Conservation (phyloP, 2,797 vertebrate genomes). For the Perdix hodgsoniae region DNA sequence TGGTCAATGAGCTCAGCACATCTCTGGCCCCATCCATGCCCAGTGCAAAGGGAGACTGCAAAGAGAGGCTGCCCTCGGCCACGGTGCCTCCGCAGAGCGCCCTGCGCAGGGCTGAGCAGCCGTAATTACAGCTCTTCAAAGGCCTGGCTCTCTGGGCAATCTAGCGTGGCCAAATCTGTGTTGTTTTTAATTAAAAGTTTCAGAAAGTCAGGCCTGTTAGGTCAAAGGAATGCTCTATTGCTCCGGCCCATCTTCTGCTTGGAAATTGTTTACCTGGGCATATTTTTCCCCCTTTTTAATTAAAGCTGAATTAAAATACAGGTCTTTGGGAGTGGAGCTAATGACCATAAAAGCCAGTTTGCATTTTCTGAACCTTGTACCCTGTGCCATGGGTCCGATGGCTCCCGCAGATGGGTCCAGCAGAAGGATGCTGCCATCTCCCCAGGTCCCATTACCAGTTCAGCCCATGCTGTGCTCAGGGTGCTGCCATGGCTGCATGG, state of each 20-base stretch:
- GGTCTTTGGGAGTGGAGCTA: neutral
- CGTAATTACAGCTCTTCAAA: constrained; percentile 55
- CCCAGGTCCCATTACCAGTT: neutral
- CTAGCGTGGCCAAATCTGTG: neutral
- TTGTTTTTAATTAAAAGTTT: constrained; percentile 62
- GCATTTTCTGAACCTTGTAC: neutral
- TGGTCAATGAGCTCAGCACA: neutral
- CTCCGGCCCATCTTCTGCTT: neutral
- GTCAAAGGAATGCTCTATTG: constrained; percentile 42
- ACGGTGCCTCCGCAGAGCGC: neutral
- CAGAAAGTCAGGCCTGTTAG: constrained; percentile 2
- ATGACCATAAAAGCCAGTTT: neutral
- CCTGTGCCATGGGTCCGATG: neutral
- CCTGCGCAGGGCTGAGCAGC: neutral
- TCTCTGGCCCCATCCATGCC: neutral
- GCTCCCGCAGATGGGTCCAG: neutral
- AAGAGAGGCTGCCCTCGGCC: neutral
- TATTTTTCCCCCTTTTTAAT: neutral
- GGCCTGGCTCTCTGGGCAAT: constrained; percentile 24
- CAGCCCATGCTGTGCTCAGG: no score
- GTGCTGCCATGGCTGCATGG: neutral
- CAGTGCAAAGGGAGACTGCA: neutral
- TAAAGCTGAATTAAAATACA: constrained; percentile 9
- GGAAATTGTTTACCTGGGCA: constrained; percentile 13
- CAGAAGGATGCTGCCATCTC: neutral